These are phyloP conservation scores for Sciurus carolinensis DNA, from an alignment of 2,797 vertebrate genomes.

Conservation along the genomic window DNA sequence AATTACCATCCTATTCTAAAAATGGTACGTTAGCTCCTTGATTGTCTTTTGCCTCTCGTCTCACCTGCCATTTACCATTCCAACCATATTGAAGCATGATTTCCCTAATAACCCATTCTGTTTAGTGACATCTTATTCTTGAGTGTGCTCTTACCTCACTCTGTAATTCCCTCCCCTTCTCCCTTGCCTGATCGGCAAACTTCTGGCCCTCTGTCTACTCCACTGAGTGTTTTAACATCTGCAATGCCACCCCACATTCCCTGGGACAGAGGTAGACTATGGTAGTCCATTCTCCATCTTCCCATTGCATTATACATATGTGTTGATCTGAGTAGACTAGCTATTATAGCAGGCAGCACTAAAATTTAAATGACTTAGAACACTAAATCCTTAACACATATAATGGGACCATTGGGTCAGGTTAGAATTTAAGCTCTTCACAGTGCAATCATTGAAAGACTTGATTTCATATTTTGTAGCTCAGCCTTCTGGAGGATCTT, in stretches of 20 bases:
- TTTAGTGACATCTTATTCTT: background rate
- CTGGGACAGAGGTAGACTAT: background rate
- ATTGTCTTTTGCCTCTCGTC: background rate
- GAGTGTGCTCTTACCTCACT: background rate
- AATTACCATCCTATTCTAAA: background rate
- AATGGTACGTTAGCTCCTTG: background rate
- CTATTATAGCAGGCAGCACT: background rate
- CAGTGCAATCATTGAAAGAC: constrained; percentile 22
- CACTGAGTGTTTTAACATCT: constrained; percentile 1
- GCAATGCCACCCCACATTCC: background rate
- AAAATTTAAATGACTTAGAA: constrained; percentile 14
- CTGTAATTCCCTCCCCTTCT: background rate
- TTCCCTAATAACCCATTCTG: background rate
- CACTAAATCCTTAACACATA: constrained; percentile 15
- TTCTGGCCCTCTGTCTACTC: background rate
- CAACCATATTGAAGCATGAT: background rate
- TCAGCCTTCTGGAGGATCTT: constrained; percentile 34
- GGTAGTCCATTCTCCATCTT: background rate
- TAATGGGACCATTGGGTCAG: background rate
- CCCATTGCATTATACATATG: background rate
- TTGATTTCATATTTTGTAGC: background rate
- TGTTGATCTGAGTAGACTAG: background rate
- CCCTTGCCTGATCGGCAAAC: background rate
- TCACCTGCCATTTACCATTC: background rate
- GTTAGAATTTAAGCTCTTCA: background rate